These are phyloP conservation scores for Junonia oenone DNA, from an alignment of 2,888 invertebrate species.

Conservation along the genomic window DNA sequence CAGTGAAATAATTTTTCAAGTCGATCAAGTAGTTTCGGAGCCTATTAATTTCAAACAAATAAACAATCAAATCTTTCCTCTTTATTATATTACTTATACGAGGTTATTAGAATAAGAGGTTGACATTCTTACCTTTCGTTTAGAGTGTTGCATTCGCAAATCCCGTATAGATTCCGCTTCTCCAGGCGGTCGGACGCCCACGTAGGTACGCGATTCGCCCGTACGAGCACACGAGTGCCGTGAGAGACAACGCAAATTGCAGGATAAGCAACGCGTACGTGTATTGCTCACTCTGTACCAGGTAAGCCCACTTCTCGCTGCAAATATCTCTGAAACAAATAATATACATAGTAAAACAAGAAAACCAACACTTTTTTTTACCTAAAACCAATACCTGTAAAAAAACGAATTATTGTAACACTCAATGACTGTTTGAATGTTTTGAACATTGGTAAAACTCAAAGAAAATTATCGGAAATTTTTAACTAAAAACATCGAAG, in stretches of 20 bases:
- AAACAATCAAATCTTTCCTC: too few relatives aligned
- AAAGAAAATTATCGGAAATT: too few relatives aligned
- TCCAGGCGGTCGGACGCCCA: conserved; percentile 90
- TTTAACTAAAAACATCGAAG: too few relatives aligned
- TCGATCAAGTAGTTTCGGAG: too few relatives aligned
- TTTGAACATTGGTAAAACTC: too few relatives aligned
- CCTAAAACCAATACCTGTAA: not conserved
- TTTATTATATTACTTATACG: too few relatives aligned
- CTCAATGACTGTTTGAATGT: too few relatives aligned
- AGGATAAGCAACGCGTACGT: conserved; percentile 87
- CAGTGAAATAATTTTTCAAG: too few relatives aligned
- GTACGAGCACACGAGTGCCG: conserved; percentile 90
- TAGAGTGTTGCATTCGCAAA: conserved; percentile 89
- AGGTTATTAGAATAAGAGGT: not conserved
- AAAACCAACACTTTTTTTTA: not conserved
- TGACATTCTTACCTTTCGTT: conserved; percentile 85
- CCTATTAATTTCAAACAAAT: too few relatives aligned
- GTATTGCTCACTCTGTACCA: conserved; percentile 84
- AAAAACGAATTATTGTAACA: not conserved
- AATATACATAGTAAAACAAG: not conserved
- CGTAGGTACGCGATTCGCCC: conserved; percentile 89
- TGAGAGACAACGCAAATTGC: conserved; percentile 90
- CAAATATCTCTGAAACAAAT: conserved; percentile 81
- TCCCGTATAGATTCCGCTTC: conserved; percentile 92
- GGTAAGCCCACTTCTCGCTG: conserved; percentile 83